These are phyloP conservation scores for Denticeps clupeoides DNA, from an alignment of 2,797 vertebrate genomes.

Conservation along the genomic window DNA sequence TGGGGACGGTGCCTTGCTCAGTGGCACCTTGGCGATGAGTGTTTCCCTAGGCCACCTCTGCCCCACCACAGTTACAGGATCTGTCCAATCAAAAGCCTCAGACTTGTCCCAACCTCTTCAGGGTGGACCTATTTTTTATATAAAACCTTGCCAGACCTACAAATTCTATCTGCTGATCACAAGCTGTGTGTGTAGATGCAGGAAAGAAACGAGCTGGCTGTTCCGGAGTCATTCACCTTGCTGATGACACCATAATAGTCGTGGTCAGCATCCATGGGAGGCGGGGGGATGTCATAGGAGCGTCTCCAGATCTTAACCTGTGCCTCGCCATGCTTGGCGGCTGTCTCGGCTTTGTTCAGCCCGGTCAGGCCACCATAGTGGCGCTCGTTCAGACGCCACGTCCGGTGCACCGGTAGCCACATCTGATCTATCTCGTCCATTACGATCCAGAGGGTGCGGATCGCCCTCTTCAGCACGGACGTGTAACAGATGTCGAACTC, in stretches of 20 bases:
- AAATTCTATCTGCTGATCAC: background rate
- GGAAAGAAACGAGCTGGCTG: no score
- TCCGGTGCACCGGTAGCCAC: conserved; percentile 88
- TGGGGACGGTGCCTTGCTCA: no score
- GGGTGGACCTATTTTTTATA: no score
- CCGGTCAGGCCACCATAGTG: conserved; percentile 89
- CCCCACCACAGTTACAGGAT: background rate
- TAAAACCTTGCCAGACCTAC: background rate
- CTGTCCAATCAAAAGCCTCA: no score
- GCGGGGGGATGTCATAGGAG: conserved; percentile 80
- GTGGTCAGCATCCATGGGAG: conserved; percentile 80
- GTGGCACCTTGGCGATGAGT: no score
- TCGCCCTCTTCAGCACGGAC: conserved; percentile 87
- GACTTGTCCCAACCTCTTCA: no score
- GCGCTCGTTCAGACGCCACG: conserved; percentile 88
- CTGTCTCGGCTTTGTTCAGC: conserved; percentile 92
- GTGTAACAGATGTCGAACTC: conserved; percentile 95
- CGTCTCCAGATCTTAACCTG: conserved; percentile 96
- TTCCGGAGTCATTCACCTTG: conserved; percentile 64
- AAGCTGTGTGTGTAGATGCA: no score
- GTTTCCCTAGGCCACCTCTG: no score
- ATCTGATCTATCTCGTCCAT: conserved; percentile 88
- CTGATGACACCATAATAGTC: conserved; percentile 79
- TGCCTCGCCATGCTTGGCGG: conserved; percentile 83
- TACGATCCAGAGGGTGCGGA: conserved; percentile 84